Conservation (phyloP, 2,797 vertebrate species). For the Periparus ater region DNA sequence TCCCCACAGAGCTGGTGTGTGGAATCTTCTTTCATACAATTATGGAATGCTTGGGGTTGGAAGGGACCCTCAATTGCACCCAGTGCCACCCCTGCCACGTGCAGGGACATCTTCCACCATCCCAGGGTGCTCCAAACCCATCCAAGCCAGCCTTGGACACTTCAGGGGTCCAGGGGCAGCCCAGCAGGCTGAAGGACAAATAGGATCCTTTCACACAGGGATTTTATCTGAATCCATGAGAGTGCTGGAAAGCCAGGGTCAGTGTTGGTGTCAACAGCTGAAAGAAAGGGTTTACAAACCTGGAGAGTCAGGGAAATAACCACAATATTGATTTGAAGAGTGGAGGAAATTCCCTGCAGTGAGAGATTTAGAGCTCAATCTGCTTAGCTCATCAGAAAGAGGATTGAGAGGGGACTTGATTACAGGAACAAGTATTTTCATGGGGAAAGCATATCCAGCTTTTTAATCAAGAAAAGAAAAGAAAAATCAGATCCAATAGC, state of each 20-base stretch:
- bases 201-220: background rate
- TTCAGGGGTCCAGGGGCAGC: background rate
- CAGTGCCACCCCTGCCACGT: background rate
- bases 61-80: background rate
- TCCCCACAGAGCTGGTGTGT: background rate
- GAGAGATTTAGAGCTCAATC: constrained; percentile 58
- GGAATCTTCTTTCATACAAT: background rate
- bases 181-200: background rate
- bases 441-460: constrained; percentile 23
- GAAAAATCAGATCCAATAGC: constrained; percentile 10
- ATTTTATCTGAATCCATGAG: background rate
- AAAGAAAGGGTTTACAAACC: background rate
- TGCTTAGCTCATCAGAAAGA: constrained; percentile 67
- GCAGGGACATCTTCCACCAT: background rate
- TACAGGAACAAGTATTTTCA: constrained; percentile 50
- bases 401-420: constrained; percentile 64
- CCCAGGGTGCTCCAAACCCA: background rate
- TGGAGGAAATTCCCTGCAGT: constrained; percentile 29
- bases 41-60: background rate
- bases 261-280: background rate
- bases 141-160: fast-evolving
- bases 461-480: constrained; percentile 57
- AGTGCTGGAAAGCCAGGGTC: background rate
- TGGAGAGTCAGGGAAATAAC: constrained; percentile 17
- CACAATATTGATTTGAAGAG: constrained; percentile 42